phyloP scores from a whole-genome alignment of 2,113 vertebrate species.

The Balaeniceps rex region DNA sequence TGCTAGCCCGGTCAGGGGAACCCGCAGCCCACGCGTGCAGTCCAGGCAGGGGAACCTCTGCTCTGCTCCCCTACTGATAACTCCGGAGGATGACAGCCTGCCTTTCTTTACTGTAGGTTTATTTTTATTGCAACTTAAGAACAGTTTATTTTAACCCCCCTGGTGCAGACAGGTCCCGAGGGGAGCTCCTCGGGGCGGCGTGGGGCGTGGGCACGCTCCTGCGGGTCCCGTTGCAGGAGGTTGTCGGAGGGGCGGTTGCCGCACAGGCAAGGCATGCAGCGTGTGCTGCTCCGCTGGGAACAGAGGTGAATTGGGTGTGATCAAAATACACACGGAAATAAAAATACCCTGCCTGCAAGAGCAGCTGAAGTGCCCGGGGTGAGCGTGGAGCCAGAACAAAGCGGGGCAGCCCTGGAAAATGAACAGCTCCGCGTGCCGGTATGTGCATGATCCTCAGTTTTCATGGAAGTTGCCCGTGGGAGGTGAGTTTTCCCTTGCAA shows the following conservation, averaged over 20 bases:
- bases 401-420: neutral
- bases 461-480: accelerated
- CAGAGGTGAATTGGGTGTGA: accelerated
- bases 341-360: neutral
- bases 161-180: neutral
- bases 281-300: neutral
- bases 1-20: neutral
- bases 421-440: accelerated
- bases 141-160: neutral
- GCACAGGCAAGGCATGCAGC: accelerated
- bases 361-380: neutral
- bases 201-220: neutral
- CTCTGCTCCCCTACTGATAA: neutral
- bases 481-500: neutral
- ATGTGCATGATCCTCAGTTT: neutral
- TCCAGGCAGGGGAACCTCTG: neutral
- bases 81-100: neutral
- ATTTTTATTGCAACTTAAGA: neutral
- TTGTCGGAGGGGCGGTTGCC: neutral
- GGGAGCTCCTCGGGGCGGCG: neutral
- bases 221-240: neutral
- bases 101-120: neutral
- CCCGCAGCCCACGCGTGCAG: neutral
- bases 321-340: neutral
- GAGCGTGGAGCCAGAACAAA: neutral